Base-by-base conservation (phyloP, 1,140 invertebrate genomes). In the Hyles euphorbiae region DNA sequence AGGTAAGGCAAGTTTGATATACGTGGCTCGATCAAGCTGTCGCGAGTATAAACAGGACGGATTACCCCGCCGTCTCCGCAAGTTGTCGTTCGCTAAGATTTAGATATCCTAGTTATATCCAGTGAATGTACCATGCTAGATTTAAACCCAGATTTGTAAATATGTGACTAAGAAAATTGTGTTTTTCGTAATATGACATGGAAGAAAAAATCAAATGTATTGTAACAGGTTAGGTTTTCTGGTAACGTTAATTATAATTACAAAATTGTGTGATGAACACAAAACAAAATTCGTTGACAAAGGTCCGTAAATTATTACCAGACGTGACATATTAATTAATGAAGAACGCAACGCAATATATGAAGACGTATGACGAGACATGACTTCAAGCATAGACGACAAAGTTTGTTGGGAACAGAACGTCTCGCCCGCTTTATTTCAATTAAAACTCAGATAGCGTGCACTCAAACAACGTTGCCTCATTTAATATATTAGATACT, bases 361-460 rank as follows among this genome's bases (percentile, higher is more conserved):
- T 61, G 48, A 45, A 22, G 22, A 50, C 12, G 12, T 50, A 50
- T 50, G 33, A 52, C 50, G 5, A 5, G 12, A 34, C 34, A 34
- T 11, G 8, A 10, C 12, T 59, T 64, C 49, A 55, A 50, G 60
- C 53, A 32, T 54, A n/a, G n/a, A 56, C 34, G 34, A 6, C 46
- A 50, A 60, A 64, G 53, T 64, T 64, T 49, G 53, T 44, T 47
- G 36, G 11, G 34, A 43, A 34, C 49, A 2, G 7, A 3, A 12
- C 43, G 57, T 48, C 40, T 45, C 34, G 22, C 22, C 34, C 54
- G 51, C 62, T 63, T 71, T 61, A 63, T 68, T 58, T 68, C 67
- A 67, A 72, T 72, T 72, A 68, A 68, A 72, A 72, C 57, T 68
- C 62, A 53, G 60, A 58, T 53, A 52, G 47, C 50, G 54, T 58